A percentile compares a stretch with the other conserved stretches of the same genome.
Evolutionary conservation across 2,797 vertebrate genomes (phyloP).

Genomic region (Sphenopsis melanotis): DNA sequence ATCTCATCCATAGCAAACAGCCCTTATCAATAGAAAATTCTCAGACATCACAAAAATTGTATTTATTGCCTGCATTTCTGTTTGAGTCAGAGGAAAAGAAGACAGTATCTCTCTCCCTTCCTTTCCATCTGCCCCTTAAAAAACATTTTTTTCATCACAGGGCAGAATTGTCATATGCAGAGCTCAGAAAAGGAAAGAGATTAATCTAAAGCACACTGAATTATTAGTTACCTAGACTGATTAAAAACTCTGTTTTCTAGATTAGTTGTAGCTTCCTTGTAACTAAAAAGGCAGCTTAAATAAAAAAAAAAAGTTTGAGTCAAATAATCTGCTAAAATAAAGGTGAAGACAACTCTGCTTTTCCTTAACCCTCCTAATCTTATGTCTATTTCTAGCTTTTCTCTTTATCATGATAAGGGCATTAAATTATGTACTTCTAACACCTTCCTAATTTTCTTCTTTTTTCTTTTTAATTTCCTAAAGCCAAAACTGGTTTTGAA

Average conservation of each 20-base stretch:
- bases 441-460: not conserved
- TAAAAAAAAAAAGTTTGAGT: not conserved
- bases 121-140: not conserved
- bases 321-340: not conserved
- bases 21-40: not conserved
- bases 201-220: not conserved
- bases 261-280: not conserved
- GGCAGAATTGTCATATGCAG: not conserved
- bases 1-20: not conserved
- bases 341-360: not conserved
- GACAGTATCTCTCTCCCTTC: not conserved
- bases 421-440: not conserved
- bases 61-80: not conserved
- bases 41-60: not conserved
- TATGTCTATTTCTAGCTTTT: not conserved
- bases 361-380: not conserved
- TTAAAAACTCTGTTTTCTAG: not conserved
- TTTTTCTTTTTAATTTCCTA: not conserved
- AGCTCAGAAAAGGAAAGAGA: not conserved
- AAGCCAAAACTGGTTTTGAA: slow-evolving; percentile 26
- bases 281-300: not conserved
- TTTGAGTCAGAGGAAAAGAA: not conserved
- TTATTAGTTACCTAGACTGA: not conserved
- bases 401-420: not conserved
- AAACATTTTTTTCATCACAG: not conserved